Percentiles rank a stretch among this genome's conserved stretches.
These are phyloP conservation scores for Tenthredo scrophulariae DNA, from an alignment of 2,888 invertebrate species.

Conservation along the genomic window DNA sequence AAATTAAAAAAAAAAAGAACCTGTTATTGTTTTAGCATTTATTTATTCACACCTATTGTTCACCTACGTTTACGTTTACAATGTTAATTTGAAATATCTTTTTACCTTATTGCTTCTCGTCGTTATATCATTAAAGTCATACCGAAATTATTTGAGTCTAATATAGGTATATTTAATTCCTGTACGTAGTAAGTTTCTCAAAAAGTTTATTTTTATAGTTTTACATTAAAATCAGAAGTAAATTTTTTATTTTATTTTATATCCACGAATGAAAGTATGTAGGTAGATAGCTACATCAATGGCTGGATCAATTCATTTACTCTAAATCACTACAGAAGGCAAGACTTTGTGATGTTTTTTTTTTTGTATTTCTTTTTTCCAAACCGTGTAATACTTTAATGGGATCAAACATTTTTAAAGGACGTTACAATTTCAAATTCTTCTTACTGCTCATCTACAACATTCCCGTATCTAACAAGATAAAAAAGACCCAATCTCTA, in stretches of 20 bases:
- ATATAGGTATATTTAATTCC: not conserved
- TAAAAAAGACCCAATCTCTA: not conserved
- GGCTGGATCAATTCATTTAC: conserved; percentile 3
- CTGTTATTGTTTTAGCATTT: not conserved
- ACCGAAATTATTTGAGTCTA: not conserved
- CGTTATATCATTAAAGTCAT: not conserved
- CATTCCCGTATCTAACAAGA: not conserved
- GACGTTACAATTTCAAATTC: not conserved
- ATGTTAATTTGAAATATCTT: not conserved
- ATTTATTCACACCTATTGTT: conserved; percentile 27
- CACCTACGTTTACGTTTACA: not conserved
- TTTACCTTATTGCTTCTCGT: conserved; percentile 7
- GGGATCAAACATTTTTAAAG: not conserved
- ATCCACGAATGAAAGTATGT: not conserved
- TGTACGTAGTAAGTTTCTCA: not conserved
- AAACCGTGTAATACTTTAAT: not conserved
- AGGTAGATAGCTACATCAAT: not conserved
- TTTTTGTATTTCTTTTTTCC: not conserved
- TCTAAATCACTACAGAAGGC: conserved; percentile 24
- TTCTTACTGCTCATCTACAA: not conserved
- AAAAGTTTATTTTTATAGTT: not conserved
- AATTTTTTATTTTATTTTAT: not conserved
- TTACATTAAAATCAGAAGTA: not conserved
- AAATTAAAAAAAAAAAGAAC: not conserved
- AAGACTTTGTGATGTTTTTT: conserved; percentile 6